Conservation (phyloP, 2,888 invertebrate species). For the Julus scanicus region DNA sequence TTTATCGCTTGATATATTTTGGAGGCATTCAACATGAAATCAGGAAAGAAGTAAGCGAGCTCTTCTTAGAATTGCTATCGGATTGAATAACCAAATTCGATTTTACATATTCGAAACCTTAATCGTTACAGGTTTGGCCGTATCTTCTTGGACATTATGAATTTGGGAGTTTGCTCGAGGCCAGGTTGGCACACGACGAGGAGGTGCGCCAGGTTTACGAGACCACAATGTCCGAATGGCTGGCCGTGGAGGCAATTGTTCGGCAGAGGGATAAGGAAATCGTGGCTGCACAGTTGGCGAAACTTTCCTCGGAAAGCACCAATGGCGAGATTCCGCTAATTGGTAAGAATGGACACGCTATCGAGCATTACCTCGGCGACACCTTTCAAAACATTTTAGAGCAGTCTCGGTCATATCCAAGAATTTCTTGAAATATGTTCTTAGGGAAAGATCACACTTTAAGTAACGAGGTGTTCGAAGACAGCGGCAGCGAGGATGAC, state of each 20-base stretch:
- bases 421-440: too few relatives aligned
- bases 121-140: slow-evolving; percentile 78
- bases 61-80: background rate
- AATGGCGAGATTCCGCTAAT: slow-evolving; percentile 65
- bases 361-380: too few relatives aligned
- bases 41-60: slow-evolving; percentile 62
- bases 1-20: slow-evolving; percentile 86
- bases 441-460: slow-evolving; percentile 64
- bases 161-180: slow-evolving; percentile 78
- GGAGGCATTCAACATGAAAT: slow-evolving; percentile 84
- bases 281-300: slow-evolving; percentile 85
- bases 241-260: slow-evolving; percentile 93
- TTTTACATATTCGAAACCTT: background rate
- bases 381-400: too few relatives aligned
- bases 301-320: slow-evolving; percentile 77
- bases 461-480: slow-evolving; percentile 69
- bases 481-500: slow-evolving; percentile 65
- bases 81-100: too few relatives aligned
- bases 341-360: slow-evolving; percentile 60
- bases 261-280: slow-evolving; percentile 82
- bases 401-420: too few relatives aligned
- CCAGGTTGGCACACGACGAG: slow-evolving; percentile 75
- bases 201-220: slow-evolving; percentile 82
- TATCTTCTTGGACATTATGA: slow-evolving; percentile 87
- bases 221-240: slow-evolving; percentile 93